Conservation (phyloP, 1,140 invertebrate genomes). For the Drosophila kanapiae region DNA sequence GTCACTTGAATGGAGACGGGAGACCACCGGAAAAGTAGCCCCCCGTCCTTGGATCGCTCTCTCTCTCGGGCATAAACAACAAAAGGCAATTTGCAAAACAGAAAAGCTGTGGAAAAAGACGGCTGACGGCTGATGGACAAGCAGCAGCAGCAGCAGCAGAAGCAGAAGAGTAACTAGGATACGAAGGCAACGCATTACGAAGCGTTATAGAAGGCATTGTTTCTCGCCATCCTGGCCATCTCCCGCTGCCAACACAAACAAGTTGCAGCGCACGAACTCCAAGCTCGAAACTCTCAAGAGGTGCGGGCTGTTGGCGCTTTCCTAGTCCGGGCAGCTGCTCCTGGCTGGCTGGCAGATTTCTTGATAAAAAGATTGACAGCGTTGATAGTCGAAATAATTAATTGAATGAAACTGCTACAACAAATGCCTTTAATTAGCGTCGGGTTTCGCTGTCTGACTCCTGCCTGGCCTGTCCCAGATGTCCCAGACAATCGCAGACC, state of each 20-base stretch:
- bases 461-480: background rate
- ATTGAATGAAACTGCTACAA: conserved; percentile 81
- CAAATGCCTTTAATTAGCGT: conserved; percentile 82
- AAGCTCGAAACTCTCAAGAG: conserved; percentile 3
- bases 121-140: conserved; percentile 54
- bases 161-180: conserved; percentile 13
- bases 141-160: background rate
- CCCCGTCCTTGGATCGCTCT: too few species aligned
- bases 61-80: conserved; percentile 18
- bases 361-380: conserved; percentile 83
- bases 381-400: conserved; percentile 82
- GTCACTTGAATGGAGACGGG: background rate
- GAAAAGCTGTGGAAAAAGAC: conserved; percentile 15
- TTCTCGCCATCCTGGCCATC: background rate
- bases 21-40: background rate
- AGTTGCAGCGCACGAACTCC: conserved; percentile 21
- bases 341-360: conserved; percentile 65
- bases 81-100: conserved; percentile 50
- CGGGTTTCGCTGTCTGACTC: conserved; percentile 52
- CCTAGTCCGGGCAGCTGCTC: background rate
- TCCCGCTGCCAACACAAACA: conserved; percentile 42
- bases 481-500: background rate
- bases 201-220: conserved; percentile 56
- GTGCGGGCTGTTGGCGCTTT: background rate
- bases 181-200: conserved; percentile 26